Evolutionary conservation across 2,113 vertebrate genomes (phyloP).

Genomic region (Saguinus imperator): DNA sequence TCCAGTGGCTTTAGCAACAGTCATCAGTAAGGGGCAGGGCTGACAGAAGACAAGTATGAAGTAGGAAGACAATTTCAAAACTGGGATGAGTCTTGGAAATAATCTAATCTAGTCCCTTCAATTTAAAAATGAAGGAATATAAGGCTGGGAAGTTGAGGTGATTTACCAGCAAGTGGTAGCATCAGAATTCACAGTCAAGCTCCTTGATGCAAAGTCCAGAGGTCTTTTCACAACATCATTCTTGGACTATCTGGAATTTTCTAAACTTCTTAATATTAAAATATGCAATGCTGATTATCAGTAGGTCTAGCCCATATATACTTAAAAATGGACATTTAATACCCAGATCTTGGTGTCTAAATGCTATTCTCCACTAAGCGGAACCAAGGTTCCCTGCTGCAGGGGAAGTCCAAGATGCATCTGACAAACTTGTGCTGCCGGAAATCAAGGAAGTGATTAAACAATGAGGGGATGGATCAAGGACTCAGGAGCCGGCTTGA

Average conservation of each 20-base stretch:
- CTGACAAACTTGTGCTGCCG: neutral
- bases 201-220: neutral
- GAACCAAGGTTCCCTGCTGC: neutral
- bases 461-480: neutral
- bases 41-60: neutral
- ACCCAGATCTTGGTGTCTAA: neutral
- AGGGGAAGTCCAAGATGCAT: neutral
- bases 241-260: neutral
- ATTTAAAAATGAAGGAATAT: neutral
- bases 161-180: neutral
- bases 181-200: neutral
- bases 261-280: neutral
- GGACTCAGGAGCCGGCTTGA: neutral
- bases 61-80: neutral
- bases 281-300: neutral
- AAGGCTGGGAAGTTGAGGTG: neutral
- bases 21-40: neutral
- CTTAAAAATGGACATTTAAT: neutral
- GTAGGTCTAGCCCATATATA: neutral
- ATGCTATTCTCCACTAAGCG: neutral
- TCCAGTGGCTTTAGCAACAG: neutral
- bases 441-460: neutral
- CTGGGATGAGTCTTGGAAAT: neutral
- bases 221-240: neutral
- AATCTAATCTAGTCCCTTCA: neutral